phyloP scores from a whole-genome alignment of 2,113 vertebrate species.

The Syngnathoides biaculeatus region DNA sequence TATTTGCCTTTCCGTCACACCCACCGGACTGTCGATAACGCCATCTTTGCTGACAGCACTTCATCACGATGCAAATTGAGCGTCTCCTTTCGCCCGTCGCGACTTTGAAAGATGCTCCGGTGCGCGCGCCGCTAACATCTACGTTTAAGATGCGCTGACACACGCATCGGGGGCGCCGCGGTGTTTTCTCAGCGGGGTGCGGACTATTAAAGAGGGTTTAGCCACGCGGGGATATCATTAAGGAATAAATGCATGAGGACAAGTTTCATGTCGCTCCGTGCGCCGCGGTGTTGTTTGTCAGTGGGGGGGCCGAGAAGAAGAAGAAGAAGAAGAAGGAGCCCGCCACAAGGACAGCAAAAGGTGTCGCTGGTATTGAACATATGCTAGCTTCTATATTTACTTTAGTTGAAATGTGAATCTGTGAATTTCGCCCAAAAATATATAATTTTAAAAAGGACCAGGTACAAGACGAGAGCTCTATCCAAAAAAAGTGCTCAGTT shows the following conservation, averaged over 20 bases:
- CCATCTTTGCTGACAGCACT: constrained; percentile 51
- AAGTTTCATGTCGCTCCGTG: constrained; percentile 52
- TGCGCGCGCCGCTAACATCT: constrained; percentile 40
- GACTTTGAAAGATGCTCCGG: constrained; percentile 64
- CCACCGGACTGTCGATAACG: not conserved
- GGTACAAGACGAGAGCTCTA: too few species aligned
- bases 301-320: constrained; percentile 45
- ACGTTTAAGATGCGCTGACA: constrained; percentile 24
- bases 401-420: not conserved
- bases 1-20: not conserved
- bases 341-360: constrained; percentile 43
- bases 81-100: constrained; percentile 64
- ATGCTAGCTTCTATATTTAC: not conserved
- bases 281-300: constrained; percentile 52
- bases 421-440: too few species aligned
- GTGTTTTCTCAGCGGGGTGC: constrained; percentile 52
- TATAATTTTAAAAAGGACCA: too few species aligned
- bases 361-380: constrained; percentile 16
- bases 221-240: constrained; percentile 57
- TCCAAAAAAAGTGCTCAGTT: too few species aligned
- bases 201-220: constrained; percentile 54
- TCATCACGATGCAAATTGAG: constrained; percentile 68
- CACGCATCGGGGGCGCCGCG: constrained; percentile 16
- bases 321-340: constrained; percentile 32
- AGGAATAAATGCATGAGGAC: constrained; percentile 60